Evolutionary conservation across 2,888 invertebrate genomes (phyloP).

Genomic region (Scaptodrosophila latifasciaeformis): DNA sequence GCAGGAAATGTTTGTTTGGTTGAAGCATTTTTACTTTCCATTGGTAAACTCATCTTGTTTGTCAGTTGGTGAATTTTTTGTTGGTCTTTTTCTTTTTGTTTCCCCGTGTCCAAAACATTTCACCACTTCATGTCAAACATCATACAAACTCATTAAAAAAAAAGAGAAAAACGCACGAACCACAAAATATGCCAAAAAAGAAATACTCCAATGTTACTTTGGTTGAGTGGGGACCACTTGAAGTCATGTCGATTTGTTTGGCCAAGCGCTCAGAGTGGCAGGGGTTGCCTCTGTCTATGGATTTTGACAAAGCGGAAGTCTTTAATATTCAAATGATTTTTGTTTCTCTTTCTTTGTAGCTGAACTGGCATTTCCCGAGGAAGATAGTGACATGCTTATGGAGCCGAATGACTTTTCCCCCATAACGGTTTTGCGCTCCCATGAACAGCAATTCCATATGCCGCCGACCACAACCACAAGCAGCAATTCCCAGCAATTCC

Average conservation of each 20-base stretch:
- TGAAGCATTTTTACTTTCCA: no score
- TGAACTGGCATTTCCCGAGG: slow-evolving; percentile 72
- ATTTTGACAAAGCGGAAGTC: slow-evolving; percentile 18
- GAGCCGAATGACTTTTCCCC: slow-evolving; percentile 74
- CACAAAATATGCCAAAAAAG: neutral
- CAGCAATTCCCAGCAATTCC: slow-evolving; percentile 20
- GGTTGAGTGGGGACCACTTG: slow-evolving; percentile 33
- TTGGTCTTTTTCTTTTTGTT: no score
- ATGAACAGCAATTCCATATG: slow-evolving; percentile 70
- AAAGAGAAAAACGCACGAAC: neutral
- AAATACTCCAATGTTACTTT: no score
- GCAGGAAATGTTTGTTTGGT: no score
- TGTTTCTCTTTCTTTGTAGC: slow-evolving; percentile 47
- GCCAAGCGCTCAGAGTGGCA: no score
- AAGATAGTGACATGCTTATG: slow-evolving; percentile 75
- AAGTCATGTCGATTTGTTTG: slow-evolving; percentile 27
- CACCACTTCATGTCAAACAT: neutral
- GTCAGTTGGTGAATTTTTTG: no score
- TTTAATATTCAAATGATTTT: slow-evolving; percentile 18
- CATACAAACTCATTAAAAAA: neutral
- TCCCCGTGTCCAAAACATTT: neutral
- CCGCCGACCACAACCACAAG: slow-evolving; percentile 56
- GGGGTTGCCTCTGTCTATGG: no score
- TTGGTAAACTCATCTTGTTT: no score
- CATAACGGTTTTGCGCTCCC: slow-evolving; percentile 70